Evolutionary conservation across 1,140 invertebrate genomes (phyloP), one percentile per base, ranked within the genome.

Genomic region (Lineus longissimus): DNA sequence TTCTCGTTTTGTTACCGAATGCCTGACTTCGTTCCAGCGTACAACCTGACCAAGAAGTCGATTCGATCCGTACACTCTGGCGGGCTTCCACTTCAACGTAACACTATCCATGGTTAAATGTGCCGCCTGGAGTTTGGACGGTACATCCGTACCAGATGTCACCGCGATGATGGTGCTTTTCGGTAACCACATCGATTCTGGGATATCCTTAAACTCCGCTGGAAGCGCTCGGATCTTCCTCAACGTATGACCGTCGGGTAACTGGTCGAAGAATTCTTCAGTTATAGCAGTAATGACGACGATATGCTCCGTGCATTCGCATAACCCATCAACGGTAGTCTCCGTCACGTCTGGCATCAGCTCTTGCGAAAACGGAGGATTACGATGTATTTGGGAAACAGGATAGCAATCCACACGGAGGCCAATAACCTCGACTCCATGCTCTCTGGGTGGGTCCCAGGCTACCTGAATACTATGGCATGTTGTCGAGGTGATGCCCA

Each of bases 371-470:
- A 61, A 58, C 13, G 58, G 55, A 6, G 40, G 31, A 9, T 51
- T 63, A n/a, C n/a, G 22, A 43, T 22, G 29, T 25, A 13, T 60
- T 19, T 36, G 6, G 4, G 76, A 71, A 33, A 78, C 59, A 1
- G 78, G 73, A n/a, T 77, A 65, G 54, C 76, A 78, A 67, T 81
- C 78, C 13, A 81, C 65, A 61, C 78, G 67, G 29, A 81, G 73
- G 80, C 79, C 76, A 47, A 80, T 74, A 33, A 82, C 70, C 66
- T 81, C 79, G 15, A 75, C 73, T 4, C 79, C 81, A 67, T 79
- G 73, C 67, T 80, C 80, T 62, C 65, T 70, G 9, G 79, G 80
- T 31, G 73, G 73, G 63, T 82, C 77, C 81, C 81, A 82, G 36
- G 72, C 73, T n/a, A 82, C 43, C 40, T 73, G 74, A 29, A 82